phyloP scores from a whole-genome alignment of 2,888 invertebrate species.

The Brachypterus glaber region DNA sequence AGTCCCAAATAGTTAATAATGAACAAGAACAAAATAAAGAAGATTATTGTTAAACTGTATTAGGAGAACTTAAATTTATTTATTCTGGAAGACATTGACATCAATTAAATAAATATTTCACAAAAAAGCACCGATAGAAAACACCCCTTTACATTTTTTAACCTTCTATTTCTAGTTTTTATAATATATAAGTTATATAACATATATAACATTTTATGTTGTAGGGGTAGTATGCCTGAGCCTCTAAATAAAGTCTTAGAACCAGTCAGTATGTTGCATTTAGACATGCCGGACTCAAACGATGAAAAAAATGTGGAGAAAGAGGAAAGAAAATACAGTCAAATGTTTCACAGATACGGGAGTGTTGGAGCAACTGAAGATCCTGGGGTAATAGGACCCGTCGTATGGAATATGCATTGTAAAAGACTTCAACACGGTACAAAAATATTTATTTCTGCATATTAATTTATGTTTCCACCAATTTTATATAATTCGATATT shows the following conservation, averaged over 20 bases:
- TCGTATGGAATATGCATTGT: conserved; percentile 74
- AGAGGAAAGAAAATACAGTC: too few species aligned
- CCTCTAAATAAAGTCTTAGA: conserved; percentile 70
- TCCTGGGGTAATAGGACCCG: conserved; percentile 74
- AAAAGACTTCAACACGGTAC: conserved; percentile 53
- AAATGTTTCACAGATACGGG: conserved; percentile 49
- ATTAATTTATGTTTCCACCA: not conserved
- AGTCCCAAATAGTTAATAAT: too few species aligned
- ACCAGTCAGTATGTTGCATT: conserved; percentile 64
- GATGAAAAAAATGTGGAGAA: too few species aligned
- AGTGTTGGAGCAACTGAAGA: conserved; percentile 62
- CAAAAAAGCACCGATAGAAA: not conserved
- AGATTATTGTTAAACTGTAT: too few species aligned
- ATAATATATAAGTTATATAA: conserved; percentile 1
- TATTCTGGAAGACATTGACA: too few species aligned
- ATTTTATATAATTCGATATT: conserved; percentile 2
- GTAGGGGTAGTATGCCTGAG: conserved; percentile 62
- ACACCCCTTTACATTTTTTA: not conserved
- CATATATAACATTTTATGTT: conserved; percentile 8
- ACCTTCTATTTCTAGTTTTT: not conserved
- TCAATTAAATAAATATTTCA: too few species aligned
- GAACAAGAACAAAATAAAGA: too few species aligned
- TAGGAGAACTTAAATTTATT: too few species aligned
- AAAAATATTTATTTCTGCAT: conserved; percentile 10
- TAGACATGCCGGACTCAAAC: conserved; percentile 53